Base-by-base conservation (phyloP, 2,797 vertebrate species). In the Hafferia zeledoni region DNA sequence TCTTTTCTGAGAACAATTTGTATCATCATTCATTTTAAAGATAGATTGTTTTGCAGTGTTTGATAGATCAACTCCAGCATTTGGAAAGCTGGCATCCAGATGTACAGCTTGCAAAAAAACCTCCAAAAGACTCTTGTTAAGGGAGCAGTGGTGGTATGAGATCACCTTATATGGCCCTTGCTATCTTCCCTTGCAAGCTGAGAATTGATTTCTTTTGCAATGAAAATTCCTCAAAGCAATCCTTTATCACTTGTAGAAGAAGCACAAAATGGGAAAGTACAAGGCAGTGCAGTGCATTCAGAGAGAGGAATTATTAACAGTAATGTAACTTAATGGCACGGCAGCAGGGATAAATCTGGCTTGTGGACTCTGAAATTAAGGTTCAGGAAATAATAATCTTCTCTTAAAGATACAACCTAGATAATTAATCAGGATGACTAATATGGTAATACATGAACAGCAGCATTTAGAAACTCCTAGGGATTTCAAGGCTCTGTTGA, bases 21-120 rank as follows among this genome's bases (percentile, higher is more conserved):
- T 83, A 74, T 68, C 59, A 82, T 74, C 56, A 53, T 84, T 95
- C 68, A 67, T 84, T 95, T 92, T 87, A 49, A 93, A 93, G 96
- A 90, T 39, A 74, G 87, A 88, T 82, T 67, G 37, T 67, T 96
- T 93, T 64, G 28, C 67, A 50, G 24, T 33, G 55, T 76, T 94
- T 93, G 69, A 65, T 86, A 86, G 80, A 88, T 83, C 72, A 93
- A 5, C 28, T 17, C 65, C 24, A 1, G 82, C 41, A 17, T 50
- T 93, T 46, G 33, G 59, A 93, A 88, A 88, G 89, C 92, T 94
- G 94, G 92, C 83, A 94, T 84, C 94, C 95, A 97, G 94, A 96
- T 93, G 85, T 92, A 88, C 47, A 52, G 39, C 68, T 70, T 78
- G 57, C 47, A 79, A 72, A 90, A 88, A 67, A 75, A 72, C 9